These are phyloP conservation scores for Brachypodius melanocephalos DNA, from an alignment of 2,113 vertebrate species.

Conservation along the genomic window DNA sequence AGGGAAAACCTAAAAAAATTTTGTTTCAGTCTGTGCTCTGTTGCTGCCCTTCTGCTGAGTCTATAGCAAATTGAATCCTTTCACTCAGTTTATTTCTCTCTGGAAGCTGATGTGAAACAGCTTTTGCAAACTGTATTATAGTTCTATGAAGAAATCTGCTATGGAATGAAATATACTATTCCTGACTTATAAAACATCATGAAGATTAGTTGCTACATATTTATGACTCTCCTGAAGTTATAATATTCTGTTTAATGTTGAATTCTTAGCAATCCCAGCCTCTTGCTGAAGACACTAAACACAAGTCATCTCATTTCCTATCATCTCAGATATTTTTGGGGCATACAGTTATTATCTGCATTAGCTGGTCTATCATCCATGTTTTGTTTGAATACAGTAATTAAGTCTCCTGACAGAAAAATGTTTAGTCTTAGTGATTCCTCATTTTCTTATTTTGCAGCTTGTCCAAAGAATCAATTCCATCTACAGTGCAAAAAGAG, in stretches of 20 bases:
- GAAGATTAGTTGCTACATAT: background rate
- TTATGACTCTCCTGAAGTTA: background rate
- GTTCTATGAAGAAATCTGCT: background rate
- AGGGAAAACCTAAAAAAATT: background rate
- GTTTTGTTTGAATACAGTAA: background rate
- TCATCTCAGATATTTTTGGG: background rate
- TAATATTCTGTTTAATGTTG: background rate
- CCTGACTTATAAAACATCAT: background rate
- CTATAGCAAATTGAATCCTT: background rate
- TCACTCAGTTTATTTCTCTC: background rate
- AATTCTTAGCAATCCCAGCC: background rate
- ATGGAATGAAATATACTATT: background rate
- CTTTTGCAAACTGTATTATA: background rate
- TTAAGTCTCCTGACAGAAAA: background rate
- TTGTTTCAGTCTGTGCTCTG: background rate
- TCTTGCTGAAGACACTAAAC: background rate
- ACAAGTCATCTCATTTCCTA: background rate
- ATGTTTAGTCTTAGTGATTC: background rate
- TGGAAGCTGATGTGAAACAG: background rate
- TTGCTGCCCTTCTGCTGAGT: background rate
- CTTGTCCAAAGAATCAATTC: slow-evolving; percentile 98
- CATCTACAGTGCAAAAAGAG: slow-evolving; percentile 96
- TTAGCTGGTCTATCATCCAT: background rate
- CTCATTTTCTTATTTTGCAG: slow-evolving; percentile 69
- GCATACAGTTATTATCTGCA: background rate